Evolutionary conservation across 1,140 invertebrate genomes (phyloP).

Genomic region (silkworm (Bombyx mori)): DNA sequence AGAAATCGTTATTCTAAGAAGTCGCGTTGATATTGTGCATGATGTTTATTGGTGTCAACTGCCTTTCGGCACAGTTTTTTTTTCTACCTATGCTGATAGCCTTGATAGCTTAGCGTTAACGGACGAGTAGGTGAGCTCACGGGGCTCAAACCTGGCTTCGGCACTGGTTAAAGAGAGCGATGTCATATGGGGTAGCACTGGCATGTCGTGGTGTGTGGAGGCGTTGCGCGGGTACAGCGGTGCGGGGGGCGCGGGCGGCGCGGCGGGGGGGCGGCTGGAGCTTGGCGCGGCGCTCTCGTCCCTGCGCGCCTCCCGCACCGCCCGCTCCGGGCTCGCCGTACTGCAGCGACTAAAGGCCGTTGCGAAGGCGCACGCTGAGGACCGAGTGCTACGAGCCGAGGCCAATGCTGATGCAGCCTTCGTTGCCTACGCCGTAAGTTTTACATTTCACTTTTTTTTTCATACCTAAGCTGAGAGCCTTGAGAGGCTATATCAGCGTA

Average conservation of each 20-base stretch:
- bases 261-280: constrained; percentile 56
- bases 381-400: constrained; percentile 44
- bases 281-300: constrained; percentile 53
- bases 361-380: constrained; percentile 38
- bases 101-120: no score
- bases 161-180: no score
- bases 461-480: no score
- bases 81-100: no score
- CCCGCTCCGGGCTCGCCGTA: constrained; percentile 28
- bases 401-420: constrained; percentile 62
- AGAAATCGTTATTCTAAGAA: no score
- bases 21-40: no score
- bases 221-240: constrained; percentile 56
- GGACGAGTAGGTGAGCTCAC: no score
- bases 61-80: no score
- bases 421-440: constrained; percentile 52
- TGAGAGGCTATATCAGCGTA: no score
- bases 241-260: constrained; percentile 54
- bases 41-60: no score
- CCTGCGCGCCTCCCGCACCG: constrained; percentile 32
- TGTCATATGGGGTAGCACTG: constrained; percentile 14
- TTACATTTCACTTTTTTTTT: background rate
- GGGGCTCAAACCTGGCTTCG: no score
- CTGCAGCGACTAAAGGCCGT: constrained; percentile 54
- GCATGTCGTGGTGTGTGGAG: constrained; percentile 63